Percentiles rank a stretch among this genome's conserved stretches.
Evolutionary conservation across 2,888 invertebrate genomes (phyloP).

Genomic region (Diplolepis rosae): DNA sequence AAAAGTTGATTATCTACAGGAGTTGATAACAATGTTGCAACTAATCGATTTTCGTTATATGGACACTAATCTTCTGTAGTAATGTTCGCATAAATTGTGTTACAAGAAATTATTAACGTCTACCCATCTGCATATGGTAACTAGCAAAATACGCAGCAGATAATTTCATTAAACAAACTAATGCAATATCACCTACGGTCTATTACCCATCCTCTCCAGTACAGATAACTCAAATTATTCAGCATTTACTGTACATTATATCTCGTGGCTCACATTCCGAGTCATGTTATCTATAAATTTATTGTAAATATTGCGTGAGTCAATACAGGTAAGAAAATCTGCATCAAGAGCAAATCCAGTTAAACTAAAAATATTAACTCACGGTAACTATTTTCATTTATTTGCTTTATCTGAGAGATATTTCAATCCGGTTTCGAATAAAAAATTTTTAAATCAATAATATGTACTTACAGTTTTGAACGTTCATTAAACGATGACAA

Average conservation of each 20-base stretch:
- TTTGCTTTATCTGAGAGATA: too few relatives aligned
- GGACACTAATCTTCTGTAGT: not conserved
- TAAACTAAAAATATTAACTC: not conserved
- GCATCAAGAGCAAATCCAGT: not conserved
- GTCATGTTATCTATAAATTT: conserved; percentile 3
- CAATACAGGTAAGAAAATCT: too few relatives aligned
- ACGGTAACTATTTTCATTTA: too few relatives aligned
- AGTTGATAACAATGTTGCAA: conserved; percentile 1
- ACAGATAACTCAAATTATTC: conserved; percentile 41
- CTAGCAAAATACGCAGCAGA: conserved; percentile 48
- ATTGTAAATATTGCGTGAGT: not conserved
- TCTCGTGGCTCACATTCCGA: not conserved
- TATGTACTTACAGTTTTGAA: too few relatives aligned
- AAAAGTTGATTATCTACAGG: not conserved
- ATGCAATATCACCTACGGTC: conserved; percentile 47
- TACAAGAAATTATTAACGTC: conserved; percentile 47
- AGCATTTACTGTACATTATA: conserved; percentile 28
- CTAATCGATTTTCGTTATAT: conserved; percentile 10
- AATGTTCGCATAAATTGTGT: conserved; percentile 43
- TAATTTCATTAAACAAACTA: conserved; percentile 51
- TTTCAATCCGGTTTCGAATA: too few relatives aligned
- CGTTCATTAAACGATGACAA: too few relatives aligned
- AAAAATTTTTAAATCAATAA: too few relatives aligned
- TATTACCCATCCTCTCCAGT: conserved; percentile 45
- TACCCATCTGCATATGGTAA: conserved; percentile 37